These are phyloP conservation scores for Ochropleura leucogaster DNA, from an alignment of 2,888 invertebrate genomes.

Conservation along the genomic window DNA sequence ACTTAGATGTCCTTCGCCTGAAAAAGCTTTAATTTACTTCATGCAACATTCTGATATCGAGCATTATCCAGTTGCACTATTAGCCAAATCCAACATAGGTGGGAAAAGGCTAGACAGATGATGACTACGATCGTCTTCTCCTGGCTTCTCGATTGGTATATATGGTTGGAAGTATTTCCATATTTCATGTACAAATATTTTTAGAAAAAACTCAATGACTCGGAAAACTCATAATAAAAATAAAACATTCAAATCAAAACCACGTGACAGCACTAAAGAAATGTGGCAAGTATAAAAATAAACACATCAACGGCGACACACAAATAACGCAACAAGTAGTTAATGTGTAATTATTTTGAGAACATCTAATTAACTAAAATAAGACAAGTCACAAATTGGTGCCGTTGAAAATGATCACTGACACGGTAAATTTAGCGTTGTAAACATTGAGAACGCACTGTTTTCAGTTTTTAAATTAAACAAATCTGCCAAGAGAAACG, in stretches of 20 bases:
- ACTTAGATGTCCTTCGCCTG: constrained; percentile 34
- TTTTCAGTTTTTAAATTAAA: constrained; percentile 74
- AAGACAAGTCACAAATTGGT: constrained; percentile 82
- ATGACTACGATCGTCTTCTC: too few species aligned
- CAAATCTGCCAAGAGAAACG: constrained; percentile 69
- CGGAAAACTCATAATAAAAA: neutral
- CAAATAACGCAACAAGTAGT: constrained; percentile 67
- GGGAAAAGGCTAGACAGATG: too few species aligned
- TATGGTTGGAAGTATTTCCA: neutral
- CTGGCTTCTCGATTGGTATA: too few species aligned
- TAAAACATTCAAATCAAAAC: constrained; percentile 36
- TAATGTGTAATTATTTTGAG: constrained; percentile 63
- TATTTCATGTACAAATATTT: neutral
- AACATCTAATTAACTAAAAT: constrained; percentile 83
- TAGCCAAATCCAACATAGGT: too few species aligned
- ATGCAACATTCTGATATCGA: too few species aligned
- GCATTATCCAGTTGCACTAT: too few species aligned
- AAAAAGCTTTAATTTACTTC: neutral
- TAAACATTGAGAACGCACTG: constrained; percentile 73
- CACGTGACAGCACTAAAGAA: constrained; percentile 48
- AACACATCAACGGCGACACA: constrained; percentile 48
- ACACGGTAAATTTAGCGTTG: constrained; percentile 79
- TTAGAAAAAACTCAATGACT: neutral
- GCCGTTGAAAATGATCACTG: constrained; percentile 70
- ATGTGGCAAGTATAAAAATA: constrained; percentile 68